Conservation (phyloP, 2,797 vertebrate genomes). For the Molossus molossus region DNA sequence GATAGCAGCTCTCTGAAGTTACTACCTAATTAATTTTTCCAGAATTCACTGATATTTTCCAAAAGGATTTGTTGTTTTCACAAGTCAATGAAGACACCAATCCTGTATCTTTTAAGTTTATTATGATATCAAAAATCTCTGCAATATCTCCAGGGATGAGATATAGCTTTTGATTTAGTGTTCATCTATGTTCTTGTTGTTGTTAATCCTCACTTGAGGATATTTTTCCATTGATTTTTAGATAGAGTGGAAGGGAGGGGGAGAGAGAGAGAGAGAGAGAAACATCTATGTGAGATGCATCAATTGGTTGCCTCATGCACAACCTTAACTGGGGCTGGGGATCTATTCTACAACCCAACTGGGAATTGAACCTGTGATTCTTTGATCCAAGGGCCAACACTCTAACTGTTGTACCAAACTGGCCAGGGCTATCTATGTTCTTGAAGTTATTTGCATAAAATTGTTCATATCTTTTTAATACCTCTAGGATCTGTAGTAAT, state of each 20-base stretch:
- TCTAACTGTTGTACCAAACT: no score
- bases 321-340: no score
- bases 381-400: no score
- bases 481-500: not conserved
- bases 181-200: not conserved
- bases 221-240: no score
- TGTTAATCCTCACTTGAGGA: no score
- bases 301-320: no score
- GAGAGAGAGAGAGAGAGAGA: no score
- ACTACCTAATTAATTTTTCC: not conserved
- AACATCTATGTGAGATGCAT: no score
- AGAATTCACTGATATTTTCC: not conserved
- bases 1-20: not conserved
- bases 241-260: no score
- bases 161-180: not conserved
- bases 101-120: slow-evolving; percentile 18
- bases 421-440: not conserved
- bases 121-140: slow-evolving; percentile 8
- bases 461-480: not conserved
- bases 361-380: no score
- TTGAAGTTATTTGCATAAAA: slow-evolving; percentile 28
- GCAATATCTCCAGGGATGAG: not conserved
- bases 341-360: no score
- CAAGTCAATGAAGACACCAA: not conserved
- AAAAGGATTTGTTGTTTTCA: not conserved